A percentile compares a stretch with the other conserved stretches of the same genome.
phyloP scores from a whole-genome alignment of 1,140 invertebrate species.

The Drosophila sechellia region DNA sequence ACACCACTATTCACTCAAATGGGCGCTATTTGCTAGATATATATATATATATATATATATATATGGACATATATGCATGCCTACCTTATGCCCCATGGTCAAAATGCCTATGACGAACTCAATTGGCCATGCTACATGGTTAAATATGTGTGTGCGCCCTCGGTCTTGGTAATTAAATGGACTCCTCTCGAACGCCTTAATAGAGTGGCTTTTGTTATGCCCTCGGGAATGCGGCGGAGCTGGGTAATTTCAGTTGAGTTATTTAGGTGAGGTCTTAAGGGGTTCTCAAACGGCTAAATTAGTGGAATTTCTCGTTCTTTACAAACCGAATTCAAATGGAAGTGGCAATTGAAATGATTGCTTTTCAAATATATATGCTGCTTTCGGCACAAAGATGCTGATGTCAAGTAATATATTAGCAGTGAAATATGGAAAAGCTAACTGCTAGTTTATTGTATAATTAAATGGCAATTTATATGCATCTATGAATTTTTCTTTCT shows the following conservation, averaged over 20 bases:
- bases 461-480: too few relatives aligned
- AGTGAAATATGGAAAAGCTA: background rate
- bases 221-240: constrained; percentile 37
- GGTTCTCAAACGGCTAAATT: constrained; percentile 23
- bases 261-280: constrained; percentile 10
- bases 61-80: background rate
- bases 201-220: constrained; percentile 37
- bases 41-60: constrained; percentile 3
- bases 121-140: constrained; percentile 56
- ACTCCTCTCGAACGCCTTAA: constrained; percentile 41
- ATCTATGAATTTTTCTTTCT: too few relatives aligned
- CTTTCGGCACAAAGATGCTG: background rate
- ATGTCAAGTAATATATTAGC: background rate
- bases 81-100: constrained; percentile 1
- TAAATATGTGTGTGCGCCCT: constrained; percentile 39
- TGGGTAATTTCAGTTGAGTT: constrained; percentile 21
- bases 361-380: background rate
- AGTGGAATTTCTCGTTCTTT: constrained; percentile 19
- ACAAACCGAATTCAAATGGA: background rate
- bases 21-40: constrained; percentile 10
- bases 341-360: background rate
- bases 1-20: constrained; percentile 28
- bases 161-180: constrained; percentile 58
- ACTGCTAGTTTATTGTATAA: background rate
- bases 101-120: constrained; percentile 55